Evolutionary conservation across 1,140 invertebrate genomes (phyloP).

Genomic region (Hylaeus volcanicus): DNA sequence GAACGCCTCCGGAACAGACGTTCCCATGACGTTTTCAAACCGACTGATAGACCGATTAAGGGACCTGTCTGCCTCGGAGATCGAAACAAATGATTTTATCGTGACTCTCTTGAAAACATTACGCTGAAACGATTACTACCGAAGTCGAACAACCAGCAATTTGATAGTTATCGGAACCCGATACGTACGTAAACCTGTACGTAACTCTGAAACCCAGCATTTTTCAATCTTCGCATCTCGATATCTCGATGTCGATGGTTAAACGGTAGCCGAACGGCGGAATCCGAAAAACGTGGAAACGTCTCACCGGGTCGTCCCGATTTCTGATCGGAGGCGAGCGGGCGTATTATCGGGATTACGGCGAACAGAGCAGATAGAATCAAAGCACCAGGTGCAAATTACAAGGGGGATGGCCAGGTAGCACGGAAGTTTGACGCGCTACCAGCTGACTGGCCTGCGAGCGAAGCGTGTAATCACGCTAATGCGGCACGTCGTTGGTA

Average conservation of each 20-base stretch:
- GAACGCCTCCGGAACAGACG: conserved; percentile 24
- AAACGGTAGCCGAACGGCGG: background rate
- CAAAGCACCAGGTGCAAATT: conserved; percentile 80
- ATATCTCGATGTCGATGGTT: too few species aligned
- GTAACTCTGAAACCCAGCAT: too few species aligned
- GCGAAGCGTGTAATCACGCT: conserved; percentile 75
- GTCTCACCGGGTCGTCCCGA: background rate
- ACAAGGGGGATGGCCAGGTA: conserved; percentile 67
- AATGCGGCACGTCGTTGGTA: conserved; percentile 71
- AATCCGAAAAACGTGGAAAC: background rate
- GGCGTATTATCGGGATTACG: conserved; percentile 65
- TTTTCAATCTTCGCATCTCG: too few species aligned
- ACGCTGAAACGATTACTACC: too few species aligned
- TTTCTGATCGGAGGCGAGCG: background rate
- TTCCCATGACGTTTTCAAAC: conserved; percentile 12
- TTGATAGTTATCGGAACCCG: too few species aligned
- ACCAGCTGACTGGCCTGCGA: conserved; percentile 70
- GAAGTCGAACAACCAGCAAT: too few species aligned
- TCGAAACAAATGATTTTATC: too few species aligned
- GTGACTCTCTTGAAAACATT: too few species aligned
- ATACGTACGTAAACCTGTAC: too few species aligned
- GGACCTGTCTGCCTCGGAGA: background rate
- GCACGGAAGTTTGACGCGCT: conserved; percentile 66
- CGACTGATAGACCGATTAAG: background rate
- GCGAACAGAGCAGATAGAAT: conserved; percentile 73